phyloP scores from a whole-genome alignment of 1,140 invertebrate species.

The Nebria ingens region DNA sequence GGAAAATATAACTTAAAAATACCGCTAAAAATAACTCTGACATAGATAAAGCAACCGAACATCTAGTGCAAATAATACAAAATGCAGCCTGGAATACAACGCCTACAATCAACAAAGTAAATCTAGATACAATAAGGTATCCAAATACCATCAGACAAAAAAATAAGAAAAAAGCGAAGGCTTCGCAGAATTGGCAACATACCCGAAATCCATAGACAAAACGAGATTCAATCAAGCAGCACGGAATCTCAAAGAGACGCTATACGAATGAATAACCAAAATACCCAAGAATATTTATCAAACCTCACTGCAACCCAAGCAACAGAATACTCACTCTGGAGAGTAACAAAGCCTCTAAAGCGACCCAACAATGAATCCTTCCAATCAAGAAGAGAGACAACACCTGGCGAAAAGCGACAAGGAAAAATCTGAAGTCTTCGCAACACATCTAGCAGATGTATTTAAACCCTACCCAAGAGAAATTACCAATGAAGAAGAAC shows the following conservation, averaged over 20 bases:
- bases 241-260: not conserved
- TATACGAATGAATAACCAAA: conserved; percentile 13
- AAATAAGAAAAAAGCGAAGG: not conserved
- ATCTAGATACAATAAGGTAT: too few relatives aligned
- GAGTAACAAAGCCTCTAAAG: conserved; percentile 14
- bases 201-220: not conserved
- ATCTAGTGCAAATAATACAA: too few relatives aligned
- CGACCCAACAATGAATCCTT: conserved; percentile 13
- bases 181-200: not conserved
- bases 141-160: conserved; percentile 3
- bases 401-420: not conserved
- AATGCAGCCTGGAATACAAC: too few relatives aligned
- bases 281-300: conserved; percentile 10
- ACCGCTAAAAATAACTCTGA: too few relatives aligned
- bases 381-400: conserved; percentile 12
- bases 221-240: not conserved
- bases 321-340: conserved; percentile 16
- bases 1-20: conserved; percentile 13
- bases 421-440: conserved; percentile 6
- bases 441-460: conserved; percentile 6
- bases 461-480: not conserved
- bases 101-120: too few relatives aligned
- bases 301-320: conserved; percentile 10
- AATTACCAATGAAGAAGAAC: not conserved
- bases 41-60: too few relatives aligned